Conservation (phyloP, 2,888 invertebrate genomes). For the Eucriotettix oculatus region DNA sequence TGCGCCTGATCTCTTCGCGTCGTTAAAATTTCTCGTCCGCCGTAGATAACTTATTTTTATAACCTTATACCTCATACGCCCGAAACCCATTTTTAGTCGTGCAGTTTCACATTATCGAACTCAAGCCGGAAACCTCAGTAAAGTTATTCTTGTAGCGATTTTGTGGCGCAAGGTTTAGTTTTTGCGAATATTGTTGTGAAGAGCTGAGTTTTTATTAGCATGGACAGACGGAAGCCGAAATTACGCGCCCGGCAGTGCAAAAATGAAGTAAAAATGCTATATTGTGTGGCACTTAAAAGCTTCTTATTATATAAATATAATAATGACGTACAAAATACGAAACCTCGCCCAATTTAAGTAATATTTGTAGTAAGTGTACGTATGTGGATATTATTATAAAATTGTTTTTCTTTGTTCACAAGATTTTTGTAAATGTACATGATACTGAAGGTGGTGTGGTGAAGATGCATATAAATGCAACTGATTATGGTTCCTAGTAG, state of each 20-base stretch:
- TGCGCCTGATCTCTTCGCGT: too few relatives aligned
- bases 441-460: slow-evolving; percentile 11
- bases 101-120: too few relatives aligned
- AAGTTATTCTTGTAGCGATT: too few relatives aligned
- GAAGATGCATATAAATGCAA: slow-evolving; percentile 14
- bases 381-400: slow-evolving; percentile 14
- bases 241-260: not conserved
- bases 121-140: too few relatives aligned
- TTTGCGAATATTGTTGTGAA: too few relatives aligned
- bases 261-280: not conserved
- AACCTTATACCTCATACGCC: too few relatives aligned
- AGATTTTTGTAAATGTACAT: slow-evolving; percentile 11
- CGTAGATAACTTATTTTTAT: too few relatives aligned
- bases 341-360: slow-evolving; percentile 16
- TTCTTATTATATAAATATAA: slow-evolving; percentile 14
- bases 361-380: slow-evolving; percentile 15
- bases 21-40: too few relatives aligned
- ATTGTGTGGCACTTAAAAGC: slow-evolving; percentile 11
- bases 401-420: slow-evolving; percentile 13
- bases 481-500: slow-evolving; percentile 26
- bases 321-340: slow-evolving; percentile 16
- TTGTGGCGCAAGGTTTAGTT: too few relatives aligned
- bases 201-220: too few relatives aligned
- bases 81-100: too few relatives aligned
- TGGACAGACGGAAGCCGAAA: not conserved